These are phyloP conservation scores for Corvus hawaiiensis DNA, from an alignment of 2,113 vertebrate genomes.

Conservation along the genomic window DNA sequence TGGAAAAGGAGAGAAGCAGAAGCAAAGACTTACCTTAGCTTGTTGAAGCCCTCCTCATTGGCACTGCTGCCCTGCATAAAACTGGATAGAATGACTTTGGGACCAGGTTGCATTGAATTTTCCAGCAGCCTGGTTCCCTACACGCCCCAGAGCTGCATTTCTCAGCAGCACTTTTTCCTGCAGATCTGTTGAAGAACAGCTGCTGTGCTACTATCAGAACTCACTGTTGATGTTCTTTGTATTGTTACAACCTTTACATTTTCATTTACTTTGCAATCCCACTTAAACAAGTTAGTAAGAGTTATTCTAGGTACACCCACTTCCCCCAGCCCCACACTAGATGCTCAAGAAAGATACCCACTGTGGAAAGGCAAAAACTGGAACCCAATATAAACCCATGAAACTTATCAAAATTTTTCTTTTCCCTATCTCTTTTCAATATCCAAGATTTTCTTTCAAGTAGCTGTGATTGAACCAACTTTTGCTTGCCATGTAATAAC, in stretches of 20 bases:
- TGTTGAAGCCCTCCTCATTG: accelerated
- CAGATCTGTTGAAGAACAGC: neutral
- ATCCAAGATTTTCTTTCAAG: neutral
- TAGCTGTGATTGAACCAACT: neutral
- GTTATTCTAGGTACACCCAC: neutral
- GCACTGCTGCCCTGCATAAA: neutral
- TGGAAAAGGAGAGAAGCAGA: neutral
- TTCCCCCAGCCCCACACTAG: neutral
- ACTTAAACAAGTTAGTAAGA: neutral
- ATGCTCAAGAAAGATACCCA: neutral
- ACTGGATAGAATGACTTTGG: neutral
- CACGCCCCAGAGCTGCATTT: neutral
- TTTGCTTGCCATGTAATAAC: neutral
- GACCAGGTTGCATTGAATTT: neutral
- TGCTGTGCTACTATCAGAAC: neutral
- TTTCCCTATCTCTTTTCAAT: neutral
- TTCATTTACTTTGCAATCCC: neutral
- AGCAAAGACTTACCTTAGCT: accelerated
- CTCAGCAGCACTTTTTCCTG: neutral
- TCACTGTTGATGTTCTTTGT: neutral
- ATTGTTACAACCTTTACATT: neutral
- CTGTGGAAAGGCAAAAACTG: neutral
- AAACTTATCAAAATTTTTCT: neutral
- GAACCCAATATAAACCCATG: neutral
- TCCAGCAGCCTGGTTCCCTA: neutral